Conservation (phyloP, 2,888 invertebrate genomes). For the Apotomis turbidana region DNA sequence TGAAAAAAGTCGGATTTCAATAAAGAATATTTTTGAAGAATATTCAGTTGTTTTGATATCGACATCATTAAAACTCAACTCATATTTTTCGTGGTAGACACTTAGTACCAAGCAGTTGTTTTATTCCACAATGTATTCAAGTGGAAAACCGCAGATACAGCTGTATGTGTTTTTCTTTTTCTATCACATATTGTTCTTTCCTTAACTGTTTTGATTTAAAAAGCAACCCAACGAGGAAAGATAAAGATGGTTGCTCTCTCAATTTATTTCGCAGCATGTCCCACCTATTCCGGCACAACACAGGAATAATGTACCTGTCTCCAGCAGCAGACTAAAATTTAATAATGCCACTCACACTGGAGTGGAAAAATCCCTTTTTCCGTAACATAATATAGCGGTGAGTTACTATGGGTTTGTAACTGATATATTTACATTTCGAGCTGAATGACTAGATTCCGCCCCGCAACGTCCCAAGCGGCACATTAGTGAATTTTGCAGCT, state of each 20-base stretch:
- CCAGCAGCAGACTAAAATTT: constrained; percentile 20
- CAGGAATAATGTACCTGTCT: constrained; percentile 29
- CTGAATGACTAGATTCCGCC: no score
- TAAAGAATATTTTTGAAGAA: no score
- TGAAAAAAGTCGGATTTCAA: no score
- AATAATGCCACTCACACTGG: constrained; percentile 21
- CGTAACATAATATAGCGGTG: constrained; percentile 7
- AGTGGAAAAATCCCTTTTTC: constrained; percentile 14
- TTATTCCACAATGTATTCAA: not conserved
- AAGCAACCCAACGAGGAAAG: not conserved
- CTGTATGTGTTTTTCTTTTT: constrained; percentile 7
- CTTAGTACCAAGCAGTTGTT: no score
- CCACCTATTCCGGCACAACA: constrained; percentile 15
- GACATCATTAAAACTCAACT: no score
- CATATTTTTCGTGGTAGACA: no score
- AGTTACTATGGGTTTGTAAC: not conserved
- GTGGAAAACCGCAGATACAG: not conserved
- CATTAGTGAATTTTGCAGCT: no score
- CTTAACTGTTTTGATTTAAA: not conserved
- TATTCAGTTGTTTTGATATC: no score
- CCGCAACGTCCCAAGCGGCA: no score
- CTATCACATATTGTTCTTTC: not conserved
- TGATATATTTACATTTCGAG: not conserved
- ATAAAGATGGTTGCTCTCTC: not conserved
- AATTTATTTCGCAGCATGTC: no score